Evolutionary conservation across 2,113 vertebrate genomes (phyloP).

Genomic region (Micromys minutus): DNA sequence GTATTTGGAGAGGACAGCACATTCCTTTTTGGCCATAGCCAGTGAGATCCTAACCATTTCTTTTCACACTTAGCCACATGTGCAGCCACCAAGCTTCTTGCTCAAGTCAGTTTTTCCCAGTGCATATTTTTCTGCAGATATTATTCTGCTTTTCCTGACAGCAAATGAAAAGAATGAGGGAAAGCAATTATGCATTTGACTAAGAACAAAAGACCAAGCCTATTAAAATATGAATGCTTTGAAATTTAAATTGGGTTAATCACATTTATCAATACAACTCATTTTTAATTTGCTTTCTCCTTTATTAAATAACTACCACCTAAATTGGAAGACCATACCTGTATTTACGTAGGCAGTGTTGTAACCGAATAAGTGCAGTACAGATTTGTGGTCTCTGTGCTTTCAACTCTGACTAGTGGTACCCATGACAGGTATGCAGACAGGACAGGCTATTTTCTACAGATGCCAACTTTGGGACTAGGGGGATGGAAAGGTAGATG

Average conservation of each 20-base stretch:
- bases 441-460: neutral
- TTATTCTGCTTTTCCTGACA: slow-evolving; percentile 59
- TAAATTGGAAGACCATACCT: slow-evolving; percentile 1
- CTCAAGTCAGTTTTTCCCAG: slow-evolving; percentile 24
- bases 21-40: neutral
- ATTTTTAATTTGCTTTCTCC: slow-evolving; percentile 70
- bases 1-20: neutral
- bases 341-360: neutral
- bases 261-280: slow-evolving; percentile 69
- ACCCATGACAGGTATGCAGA: neutral
- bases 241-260: slow-evolving; percentile 74
- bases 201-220: slow-evolving; percentile 65
- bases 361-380: slow-evolving; percentile 1
- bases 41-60: neutral
- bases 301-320: slow-evolving; percentile 46
- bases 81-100: neutral
- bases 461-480: neutral
- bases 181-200: slow-evolving; percentile 62
- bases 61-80: neutral
- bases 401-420: neutral
- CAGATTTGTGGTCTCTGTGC: neutral
- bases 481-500: neutral
- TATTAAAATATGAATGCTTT: slow-evolving; percentile 65
- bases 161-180: slow-evolving; percentile 48
- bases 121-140: slow-evolving; percentile 60